These are phyloP conservation scores for Enteromius argenteus DNA, from an alignment of 2,797 vertebrate species.

Conservation along the genomic window DNA sequence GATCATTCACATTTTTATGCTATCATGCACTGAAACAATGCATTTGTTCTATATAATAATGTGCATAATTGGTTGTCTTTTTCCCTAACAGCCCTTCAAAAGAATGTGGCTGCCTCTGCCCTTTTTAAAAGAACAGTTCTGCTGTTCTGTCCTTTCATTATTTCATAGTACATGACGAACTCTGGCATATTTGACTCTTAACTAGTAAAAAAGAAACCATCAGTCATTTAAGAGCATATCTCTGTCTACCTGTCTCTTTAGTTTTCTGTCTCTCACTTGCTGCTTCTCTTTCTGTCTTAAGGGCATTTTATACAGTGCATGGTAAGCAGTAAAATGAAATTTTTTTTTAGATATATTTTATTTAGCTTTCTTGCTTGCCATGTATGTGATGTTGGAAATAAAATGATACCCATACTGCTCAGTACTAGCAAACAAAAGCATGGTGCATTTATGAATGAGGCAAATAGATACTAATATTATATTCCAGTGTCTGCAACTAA, in stretches of 20 bases:
- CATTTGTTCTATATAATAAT: slow-evolving; percentile 43
- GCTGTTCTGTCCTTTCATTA: slow-evolving; percentile 34
- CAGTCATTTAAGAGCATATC: slow-evolving; percentile 31
- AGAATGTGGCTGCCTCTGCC: slow-evolving; percentile 31
- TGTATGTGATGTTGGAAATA: neutral
- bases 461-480: neutral
- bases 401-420: neutral
- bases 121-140: slow-evolving; percentile 45
- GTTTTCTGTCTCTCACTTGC: slow-evolving; percentile 14
- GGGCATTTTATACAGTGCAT: neutral
- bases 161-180: slow-evolving; percentile 33
- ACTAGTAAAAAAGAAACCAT: slow-evolving; percentile 50
- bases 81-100: slow-evolving; percentile 5
- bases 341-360: neutral
- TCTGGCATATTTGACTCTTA: slow-evolving; percentile 41
- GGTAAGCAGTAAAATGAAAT: neutral
- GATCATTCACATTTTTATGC: slow-evolving; percentile 51
- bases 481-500: neutral
- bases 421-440: neutral
- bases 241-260: slow-evolving; percentile 14
- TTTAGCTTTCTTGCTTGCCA: neutral
- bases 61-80: slow-evolving; percentile 35
- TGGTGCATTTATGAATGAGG: neutral
- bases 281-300: slow-evolving; percentile 52
- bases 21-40: slow-evolving; percentile 51